Percentiles rank a stretch among this genome's conserved stretches.
These are phyloP conservation scores for Hydroisotoma schaefferi DNA, from an alignment of 2,888 invertebrate genomes.

Conservation along the genomic window DNA sequence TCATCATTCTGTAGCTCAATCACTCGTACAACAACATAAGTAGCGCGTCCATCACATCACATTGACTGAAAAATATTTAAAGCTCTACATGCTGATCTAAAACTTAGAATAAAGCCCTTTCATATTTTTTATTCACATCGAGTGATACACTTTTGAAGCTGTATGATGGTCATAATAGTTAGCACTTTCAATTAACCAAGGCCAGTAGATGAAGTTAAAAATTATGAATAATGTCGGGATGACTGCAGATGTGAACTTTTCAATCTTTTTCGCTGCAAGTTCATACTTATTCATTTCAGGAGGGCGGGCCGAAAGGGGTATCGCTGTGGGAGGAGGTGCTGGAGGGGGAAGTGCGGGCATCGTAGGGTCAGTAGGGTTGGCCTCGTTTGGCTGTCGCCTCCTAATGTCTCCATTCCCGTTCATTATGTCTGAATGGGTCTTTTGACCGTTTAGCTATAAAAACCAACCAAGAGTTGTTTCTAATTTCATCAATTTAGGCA, in stretches of 20 bases:
- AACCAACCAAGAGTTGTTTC: too few species aligned
- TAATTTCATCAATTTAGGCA: too few species aligned
- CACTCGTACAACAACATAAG: too few species aligned
- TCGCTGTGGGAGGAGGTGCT: slow-evolving; percentile 15
- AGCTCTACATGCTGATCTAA: too few species aligned
- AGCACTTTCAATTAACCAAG: slow-evolving; percentile 44
- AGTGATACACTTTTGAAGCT: slow-evolving; percentile 34
- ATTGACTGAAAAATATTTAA: too few species aligned
- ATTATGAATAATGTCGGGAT: slow-evolving; percentile 46
- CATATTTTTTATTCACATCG: too few species aligned
- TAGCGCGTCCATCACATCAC: too few species aligned
- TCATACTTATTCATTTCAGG: slow-evolving; percentile 43
- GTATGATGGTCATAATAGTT: slow-evolving; percentile 36
- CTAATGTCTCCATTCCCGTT: not conserved
- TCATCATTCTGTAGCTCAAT: too few species aligned
- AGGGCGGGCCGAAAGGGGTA: slow-evolving; percentile 12
- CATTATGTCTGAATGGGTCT: not conserved
- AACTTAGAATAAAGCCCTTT: too few species aligned
- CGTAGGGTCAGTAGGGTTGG: not conserved
- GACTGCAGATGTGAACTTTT: slow-evolving; percentile 44
- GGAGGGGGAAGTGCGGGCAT: slow-evolving; percentile 13
- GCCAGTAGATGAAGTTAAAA: slow-evolving; percentile 48
- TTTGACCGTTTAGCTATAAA: too few species aligned
- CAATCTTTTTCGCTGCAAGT: slow-evolving; percentile 44
- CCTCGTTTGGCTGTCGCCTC: not conserved